Conservation (phyloP, 2,113 vertebrate species). For the Martes martes region DNA sequence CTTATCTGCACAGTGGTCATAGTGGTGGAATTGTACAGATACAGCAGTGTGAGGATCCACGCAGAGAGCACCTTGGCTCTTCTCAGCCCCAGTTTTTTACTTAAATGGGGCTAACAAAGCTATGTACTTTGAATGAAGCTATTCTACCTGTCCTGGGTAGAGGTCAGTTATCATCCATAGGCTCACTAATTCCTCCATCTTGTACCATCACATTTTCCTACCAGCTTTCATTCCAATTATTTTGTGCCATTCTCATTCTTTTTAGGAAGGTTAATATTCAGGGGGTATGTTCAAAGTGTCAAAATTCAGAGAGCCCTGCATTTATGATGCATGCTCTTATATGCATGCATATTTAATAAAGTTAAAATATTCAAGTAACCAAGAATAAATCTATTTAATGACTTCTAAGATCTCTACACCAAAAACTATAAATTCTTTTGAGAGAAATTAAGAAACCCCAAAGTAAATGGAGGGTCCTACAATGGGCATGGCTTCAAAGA, state of each 20-base stretch:
- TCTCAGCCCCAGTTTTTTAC: not conserved
- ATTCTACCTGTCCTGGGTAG: not conserved
- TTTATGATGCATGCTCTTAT: not conserved
- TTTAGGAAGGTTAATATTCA: not conserved
- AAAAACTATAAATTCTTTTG: not conserved
- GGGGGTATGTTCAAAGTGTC: not conserved
- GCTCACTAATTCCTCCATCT: not conserved
- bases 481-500: not conserved
- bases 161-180: not conserved
- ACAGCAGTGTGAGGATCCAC: rapidly evolving
- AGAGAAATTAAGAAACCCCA: not conserved
- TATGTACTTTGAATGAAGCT: not conserved
- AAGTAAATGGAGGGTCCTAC: not conserved
- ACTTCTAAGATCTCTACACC: not conserved
- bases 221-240: not conserved
- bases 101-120: not conserved
- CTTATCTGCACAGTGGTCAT: rapidly evolving
- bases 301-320: not conserved
- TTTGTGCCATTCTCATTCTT: not conserved
- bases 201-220: not conserved
- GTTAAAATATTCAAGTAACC: not conserved
- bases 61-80: rapidly evolving
- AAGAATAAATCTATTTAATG: not conserved
- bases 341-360: not conserved
- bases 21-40: not conserved